These are phyloP conservation scores for Microplitis demolitor DNA, from an alignment of 1,140 invertebrate species.

Conservation along the genomic window DNA sequence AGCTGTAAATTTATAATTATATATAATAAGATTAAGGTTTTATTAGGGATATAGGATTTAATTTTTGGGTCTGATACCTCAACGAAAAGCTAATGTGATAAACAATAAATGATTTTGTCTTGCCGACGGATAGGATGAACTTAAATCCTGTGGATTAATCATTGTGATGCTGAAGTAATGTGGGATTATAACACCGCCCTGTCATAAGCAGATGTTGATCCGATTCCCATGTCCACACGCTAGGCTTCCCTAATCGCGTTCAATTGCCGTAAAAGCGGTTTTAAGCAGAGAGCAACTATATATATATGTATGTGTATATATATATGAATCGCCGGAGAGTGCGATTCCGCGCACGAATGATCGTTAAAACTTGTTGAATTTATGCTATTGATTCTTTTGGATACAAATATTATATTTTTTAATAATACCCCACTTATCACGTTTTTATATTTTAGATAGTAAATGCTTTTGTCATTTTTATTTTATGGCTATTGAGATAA, in stretches of 20 bases:
- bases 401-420: background rate
- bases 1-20: too few species aligned
- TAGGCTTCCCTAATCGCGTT: conserved; percentile 49
- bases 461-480: background rate
- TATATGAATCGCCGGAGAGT: background rate
- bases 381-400: background rate
- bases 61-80: too few species aligned
- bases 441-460: background rate
- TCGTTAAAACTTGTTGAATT: conserved; percentile 17
- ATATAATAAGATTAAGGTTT: too few species aligned
- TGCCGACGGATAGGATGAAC: conserved; percentile 1
- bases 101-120: background rate
- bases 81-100: background rate
- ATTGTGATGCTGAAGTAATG: conserved; percentile 33
- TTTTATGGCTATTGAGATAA: too few species aligned
- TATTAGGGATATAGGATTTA: too few species aligned
- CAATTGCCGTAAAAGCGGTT: conserved; percentile 58
- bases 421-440: background rate
- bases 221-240: conserved; percentile 40
- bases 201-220: conserved; percentile 59
- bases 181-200: conserved; percentile 53
- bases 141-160: conserved; percentile 29
- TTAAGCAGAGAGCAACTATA: conserved; percentile 26
- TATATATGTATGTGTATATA: background rate
- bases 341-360: background rate